Percentiles rank a stretch among this genome's conserved stretches.
Evolutionary conservation across 2,113 vertebrate genomes (phyloP).

Genomic region (Phodopus roborovskii): DNA sequence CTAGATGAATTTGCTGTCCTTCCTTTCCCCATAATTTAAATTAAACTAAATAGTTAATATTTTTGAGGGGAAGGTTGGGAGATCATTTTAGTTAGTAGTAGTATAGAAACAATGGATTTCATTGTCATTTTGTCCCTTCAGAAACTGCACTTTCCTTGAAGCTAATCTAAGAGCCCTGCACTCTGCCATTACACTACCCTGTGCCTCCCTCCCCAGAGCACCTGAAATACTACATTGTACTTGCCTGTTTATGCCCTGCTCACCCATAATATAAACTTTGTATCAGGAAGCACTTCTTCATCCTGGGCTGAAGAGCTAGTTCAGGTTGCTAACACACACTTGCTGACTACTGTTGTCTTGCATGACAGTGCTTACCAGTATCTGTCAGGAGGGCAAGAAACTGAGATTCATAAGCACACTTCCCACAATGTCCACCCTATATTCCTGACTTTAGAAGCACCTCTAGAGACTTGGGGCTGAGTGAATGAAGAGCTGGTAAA

Average conservation of each 20-base stretch:
- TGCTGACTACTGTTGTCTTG: neutral
- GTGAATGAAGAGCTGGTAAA: neutral
- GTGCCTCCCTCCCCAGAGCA: neutral
- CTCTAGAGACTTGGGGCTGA: neutral
- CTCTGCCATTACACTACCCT: neutral
- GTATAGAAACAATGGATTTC: neutral
- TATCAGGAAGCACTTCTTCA: neutral
- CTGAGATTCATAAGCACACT: neutral
- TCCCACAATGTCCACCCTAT: neutral
- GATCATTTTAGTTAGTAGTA: neutral
- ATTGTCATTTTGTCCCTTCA: neutral
- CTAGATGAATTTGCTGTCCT: conserved; percentile 13
- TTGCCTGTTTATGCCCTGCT: neutral
- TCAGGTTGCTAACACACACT: neutral
- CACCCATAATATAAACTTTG: neutral
- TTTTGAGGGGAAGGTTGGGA: neutral
- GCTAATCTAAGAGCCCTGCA: neutral
- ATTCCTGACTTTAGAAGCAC: neutral
- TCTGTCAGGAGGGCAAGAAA: neutral
- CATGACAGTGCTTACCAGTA: neutral
- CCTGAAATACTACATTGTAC: neutral
- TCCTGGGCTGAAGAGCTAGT: neutral
- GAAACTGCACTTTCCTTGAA: conserved; percentile 4
- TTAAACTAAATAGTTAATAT: conserved; percentile 41
- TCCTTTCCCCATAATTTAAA: conserved; percentile 29